Evolutionary conservation across 2,797 vertebrate species (phyloP), one percentile per base, ranked within the genome.

Genomic region (Fistularia commersonii): DNA sequence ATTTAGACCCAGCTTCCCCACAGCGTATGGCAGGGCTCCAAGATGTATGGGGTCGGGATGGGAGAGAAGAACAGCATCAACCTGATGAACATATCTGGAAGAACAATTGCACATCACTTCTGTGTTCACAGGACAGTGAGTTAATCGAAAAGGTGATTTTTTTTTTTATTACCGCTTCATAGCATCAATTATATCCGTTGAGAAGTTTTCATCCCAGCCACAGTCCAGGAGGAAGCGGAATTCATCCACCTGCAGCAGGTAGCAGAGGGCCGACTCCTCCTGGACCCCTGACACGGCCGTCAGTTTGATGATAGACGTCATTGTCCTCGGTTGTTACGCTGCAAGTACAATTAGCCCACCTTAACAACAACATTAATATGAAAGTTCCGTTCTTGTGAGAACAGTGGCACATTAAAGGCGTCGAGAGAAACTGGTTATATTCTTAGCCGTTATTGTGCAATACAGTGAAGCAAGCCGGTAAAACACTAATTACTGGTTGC

Each of bases 301-400:
- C 81, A 99, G 76, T 77, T 99, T 99, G 81, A 99, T 99, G 74
- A 99, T 99, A 32, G 97, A 99, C 11, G 97, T 99, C 97, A 99
- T 99, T 66, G 78, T 90, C 36, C 51, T 73, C 41, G 62, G 39
- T 34, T 54, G 6, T 63, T 33, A 68, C 23, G 15, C 85, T 88
- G 61, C 23, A 80, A 74, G 9, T 15, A 59, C 31, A 65, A 1
- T 8, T 3, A 11, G 0, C 3, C 36, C 34, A 6, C 0, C 3
- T 33, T 33, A 8, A 15, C 4, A 7, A 32, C 12, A 31, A 23
- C 32, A 12, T 41, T n/a, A 41, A 13, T 6, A 32, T 36, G 9
- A 15, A 4, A 23, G 23, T 23, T 23, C 23, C 23, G 23, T 23
- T 23, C 2, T 23, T 23, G 23, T 2, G 23, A 23, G 23, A 2